Conservation (phyloP, 2,113 vertebrate genomes). For the Cichladusa arquata region DNA sequence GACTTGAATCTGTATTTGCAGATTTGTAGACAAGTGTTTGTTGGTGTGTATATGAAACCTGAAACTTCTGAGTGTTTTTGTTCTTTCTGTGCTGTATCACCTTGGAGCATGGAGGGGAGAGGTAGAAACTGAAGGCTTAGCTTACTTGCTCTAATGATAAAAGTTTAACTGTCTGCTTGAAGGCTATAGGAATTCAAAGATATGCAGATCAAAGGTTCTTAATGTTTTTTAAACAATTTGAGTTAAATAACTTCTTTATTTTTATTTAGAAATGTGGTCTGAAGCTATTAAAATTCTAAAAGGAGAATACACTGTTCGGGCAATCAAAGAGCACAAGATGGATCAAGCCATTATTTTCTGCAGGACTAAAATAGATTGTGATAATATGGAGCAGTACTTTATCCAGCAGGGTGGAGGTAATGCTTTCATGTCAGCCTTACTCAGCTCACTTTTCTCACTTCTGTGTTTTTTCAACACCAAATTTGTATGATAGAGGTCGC, state of each 20-base stretch:
- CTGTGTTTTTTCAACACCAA: neutral
- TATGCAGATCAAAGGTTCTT: neutral
- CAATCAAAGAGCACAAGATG: conserved; percentile 98
- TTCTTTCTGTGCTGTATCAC: neutral
- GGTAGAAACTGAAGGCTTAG: neutral
- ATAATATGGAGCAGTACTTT: conserved; percentile 97
- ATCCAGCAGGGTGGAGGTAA: conserved; percentile 95
- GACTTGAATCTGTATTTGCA: neutral
- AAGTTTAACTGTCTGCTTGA: neutral
- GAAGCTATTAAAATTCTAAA: conserved; percentile 97
- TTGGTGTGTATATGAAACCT: neutral
- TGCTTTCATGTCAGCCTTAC: neutral
- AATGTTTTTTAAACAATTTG: neutral
- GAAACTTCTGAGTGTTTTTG: neutral
- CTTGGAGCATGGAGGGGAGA: neutral
- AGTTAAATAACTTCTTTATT: neutral
- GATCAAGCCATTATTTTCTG: conserved; percentile 98
- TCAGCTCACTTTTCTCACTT: neutral
- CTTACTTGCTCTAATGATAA: neutral
- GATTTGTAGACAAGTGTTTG: neutral
- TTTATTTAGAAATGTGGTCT: conserved; percentile 91
- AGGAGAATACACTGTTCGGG: conserved; percentile 89
- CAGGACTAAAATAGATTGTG: conserved; percentile 97
- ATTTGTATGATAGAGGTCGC: neutral
- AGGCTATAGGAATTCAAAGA: neutral